Conservation (phyloP, 2,888 invertebrate genomes). For the Drosophila merina region DNA sequence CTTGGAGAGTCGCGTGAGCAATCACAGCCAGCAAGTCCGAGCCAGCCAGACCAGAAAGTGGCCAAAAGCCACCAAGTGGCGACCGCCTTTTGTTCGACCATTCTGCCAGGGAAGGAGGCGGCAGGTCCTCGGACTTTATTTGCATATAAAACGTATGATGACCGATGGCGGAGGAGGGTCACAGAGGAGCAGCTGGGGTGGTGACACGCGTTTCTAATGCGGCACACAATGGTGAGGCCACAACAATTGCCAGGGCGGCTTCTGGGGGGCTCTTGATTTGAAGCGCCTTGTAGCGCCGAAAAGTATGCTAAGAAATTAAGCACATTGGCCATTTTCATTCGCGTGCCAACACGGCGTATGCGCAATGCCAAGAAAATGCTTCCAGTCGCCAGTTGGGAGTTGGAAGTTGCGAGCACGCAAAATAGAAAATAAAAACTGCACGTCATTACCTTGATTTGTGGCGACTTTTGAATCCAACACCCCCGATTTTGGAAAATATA, state of each 20-base stretch:
- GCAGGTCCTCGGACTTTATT: constrained; percentile 54
- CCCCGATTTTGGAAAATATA: background rate
- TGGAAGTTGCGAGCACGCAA: constrained; percentile 58
- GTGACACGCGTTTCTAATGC: constrained; percentile 44
- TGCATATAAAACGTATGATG: constrained; percentile 69
- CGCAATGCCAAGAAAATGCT: constrained; percentile 62
- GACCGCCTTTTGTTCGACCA: constrained; percentile 40
- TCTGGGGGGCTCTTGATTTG: constrained; percentile 52
- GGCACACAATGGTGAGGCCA: constrained; percentile 19
- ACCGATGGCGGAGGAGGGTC: constrained; percentile 9
- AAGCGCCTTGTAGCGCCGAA: constrained; percentile 52
- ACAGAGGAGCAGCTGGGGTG: background rate
- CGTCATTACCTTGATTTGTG: constrained; percentile 75
- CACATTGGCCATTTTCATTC: constrained; percentile 62
- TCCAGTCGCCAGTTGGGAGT: constrained; percentile 10
- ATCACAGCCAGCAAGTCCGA: constrained; percentile 56
- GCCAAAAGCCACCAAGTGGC: constrained; percentile 38
- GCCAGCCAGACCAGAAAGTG: constrained; percentile 57
- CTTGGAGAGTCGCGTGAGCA: constrained; percentile 65
- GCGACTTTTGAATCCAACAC: constrained; percentile 21
- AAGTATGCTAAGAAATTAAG: constrained; percentile 73
- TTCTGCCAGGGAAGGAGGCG: background rate
- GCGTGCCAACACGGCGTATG: constrained; percentile 67
- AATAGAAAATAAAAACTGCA: constrained; percentile 66
- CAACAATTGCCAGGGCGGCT: constrained; percentile 27